Evolutionary conservation across 1,140 invertebrate species (phyloP).

Genomic region (Spodoptera litura): DNA sequence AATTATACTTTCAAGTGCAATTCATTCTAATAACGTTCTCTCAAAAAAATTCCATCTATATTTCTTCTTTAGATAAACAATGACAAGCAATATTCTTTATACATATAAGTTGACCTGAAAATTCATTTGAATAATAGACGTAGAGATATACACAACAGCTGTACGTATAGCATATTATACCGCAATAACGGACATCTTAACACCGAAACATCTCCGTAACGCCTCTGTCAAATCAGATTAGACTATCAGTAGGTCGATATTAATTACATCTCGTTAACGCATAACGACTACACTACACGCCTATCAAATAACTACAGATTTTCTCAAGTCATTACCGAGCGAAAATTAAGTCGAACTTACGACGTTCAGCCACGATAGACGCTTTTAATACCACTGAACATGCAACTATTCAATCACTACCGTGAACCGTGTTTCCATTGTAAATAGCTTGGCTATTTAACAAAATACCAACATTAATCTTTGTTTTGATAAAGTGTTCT

Average conservation of each 20-base stretch:
- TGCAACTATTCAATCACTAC: constrained; percentile 69
- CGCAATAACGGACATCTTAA: constrained; percentile 7
- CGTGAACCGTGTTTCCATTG: constrained; percentile 50
- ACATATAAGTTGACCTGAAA: too few species aligned
- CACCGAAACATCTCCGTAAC: neutral
- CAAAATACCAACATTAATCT: constrained; percentile 45
- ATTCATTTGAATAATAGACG: too few species aligned
- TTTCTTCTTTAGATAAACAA: too few species aligned
- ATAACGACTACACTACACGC: constrained; percentile 48
- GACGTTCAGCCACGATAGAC: constrained; percentile 49
- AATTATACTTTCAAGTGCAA: too few species aligned
- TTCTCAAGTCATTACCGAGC: constrained; percentile 54
- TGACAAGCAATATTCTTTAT: too few species aligned
- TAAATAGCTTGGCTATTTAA: constrained; percentile 47
- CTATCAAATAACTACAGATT: constrained; percentile 55
- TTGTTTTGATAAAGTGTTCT: constrained; percentile 41
- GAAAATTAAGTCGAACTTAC: constrained; percentile 61
- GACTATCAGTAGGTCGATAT: constrained; percentile 36
- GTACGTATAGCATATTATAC: neutral
- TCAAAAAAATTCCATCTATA: too few species aligned
- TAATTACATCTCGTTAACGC: constrained; percentile 46
- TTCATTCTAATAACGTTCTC: too few species aligned
- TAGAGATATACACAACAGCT: neutral
- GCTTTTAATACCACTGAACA: constrained; percentile 65
- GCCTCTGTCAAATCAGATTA: constrained; percentile 33